Percentiles rank a stretch among this genome's conserved stretches.
phyloP scores from a whole-genome alignment of 2,113 vertebrate species.

The Periophthalmodon schlosseri region DNA sequence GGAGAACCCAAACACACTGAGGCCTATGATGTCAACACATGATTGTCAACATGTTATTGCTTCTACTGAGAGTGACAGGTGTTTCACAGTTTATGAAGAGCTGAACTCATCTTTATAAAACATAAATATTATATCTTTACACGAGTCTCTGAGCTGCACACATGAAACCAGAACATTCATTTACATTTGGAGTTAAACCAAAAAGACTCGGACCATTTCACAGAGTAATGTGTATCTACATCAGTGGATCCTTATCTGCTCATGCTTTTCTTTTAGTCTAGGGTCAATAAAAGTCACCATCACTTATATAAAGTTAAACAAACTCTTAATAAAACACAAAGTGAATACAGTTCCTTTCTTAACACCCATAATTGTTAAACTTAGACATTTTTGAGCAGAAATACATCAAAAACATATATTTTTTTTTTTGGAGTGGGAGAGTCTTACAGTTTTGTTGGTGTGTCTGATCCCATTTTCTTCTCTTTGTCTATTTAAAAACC shows the following conservation, averaged over 20 bases:
- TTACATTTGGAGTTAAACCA: slow-evolving; percentile 55
- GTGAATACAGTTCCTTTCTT: slow-evolving; percentile 52
- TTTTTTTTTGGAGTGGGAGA: background rate
- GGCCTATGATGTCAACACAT: slow-evolving; percentile 55
- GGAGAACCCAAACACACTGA: slow-evolving; percentile 30
- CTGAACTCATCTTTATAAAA: slow-evolving; percentile 60
- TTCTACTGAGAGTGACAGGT: slow-evolving; percentile 68
- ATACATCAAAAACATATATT: slow-evolving; percentile 49
- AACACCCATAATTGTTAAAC: slow-evolving; percentile 53
- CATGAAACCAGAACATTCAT: slow-evolving; percentile 53
- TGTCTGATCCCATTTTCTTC: slow-evolving; percentile 5
- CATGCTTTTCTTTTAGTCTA: slow-evolving; percentile 71
- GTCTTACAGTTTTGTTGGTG: background rate
- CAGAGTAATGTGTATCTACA: slow-evolving; percentile 70
- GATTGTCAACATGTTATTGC: slow-evolving; percentile 84
- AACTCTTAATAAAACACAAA: slow-evolving; percentile 71
- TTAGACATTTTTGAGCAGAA: slow-evolving; percentile 53
- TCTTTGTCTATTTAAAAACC: slow-evolving; percentile 17
- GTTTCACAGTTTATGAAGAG: slow-evolving; percentile 62
- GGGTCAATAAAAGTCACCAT: slow-evolving; percentile 67
- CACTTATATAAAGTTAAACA: slow-evolving; percentile 69
- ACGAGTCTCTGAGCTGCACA: slow-evolving; percentile 43
- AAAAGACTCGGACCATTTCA: slow-evolving; percentile 72
- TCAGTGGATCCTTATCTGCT: slow-evolving; percentile 60
- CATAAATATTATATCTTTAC: slow-evolving; percentile 35